phyloP scores from a whole-genome alignment of 2,797 vertebrate species.

The Cyclura pinguis region DNA sequence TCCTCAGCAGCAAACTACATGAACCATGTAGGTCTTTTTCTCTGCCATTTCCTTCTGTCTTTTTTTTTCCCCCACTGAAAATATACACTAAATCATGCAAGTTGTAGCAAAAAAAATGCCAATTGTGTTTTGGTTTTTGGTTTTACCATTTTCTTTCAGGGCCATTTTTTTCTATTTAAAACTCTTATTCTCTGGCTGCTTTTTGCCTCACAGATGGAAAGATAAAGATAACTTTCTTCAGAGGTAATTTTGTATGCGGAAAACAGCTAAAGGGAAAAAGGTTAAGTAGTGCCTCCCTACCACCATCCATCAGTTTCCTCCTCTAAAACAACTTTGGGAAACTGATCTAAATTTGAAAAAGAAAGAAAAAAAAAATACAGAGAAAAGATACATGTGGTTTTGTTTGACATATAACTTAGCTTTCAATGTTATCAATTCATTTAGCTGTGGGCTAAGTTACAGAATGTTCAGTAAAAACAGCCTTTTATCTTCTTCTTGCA shows the following conservation, averaged over 20 bases:
- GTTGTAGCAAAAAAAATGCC: background rate
- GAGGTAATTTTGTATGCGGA: background rate
- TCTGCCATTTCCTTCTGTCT: background rate
- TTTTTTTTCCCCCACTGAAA: background rate
- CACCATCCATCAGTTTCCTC: background rate
- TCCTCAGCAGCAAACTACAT: background rate
- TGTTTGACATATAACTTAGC: background rate
- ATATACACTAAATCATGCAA: background rate
- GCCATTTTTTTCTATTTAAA: background rate
- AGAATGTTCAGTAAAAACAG: background rate
- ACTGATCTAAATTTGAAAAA: background rate
- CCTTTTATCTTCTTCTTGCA: background rate
- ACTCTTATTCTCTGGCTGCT: background rate
- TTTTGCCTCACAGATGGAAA: background rate
- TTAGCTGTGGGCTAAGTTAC: background rate
- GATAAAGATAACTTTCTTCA: background rate
- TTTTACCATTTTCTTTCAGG: background rate
- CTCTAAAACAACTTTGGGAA: background rate
- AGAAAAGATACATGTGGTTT: background rate
- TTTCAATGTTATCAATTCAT: background rate
- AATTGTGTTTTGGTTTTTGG: background rate
- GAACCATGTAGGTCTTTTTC: background rate
- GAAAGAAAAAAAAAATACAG: background rate
- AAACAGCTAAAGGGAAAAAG: background rate
- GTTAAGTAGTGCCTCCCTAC: background rate